Evolutionary conservation across 2,113 vertebrate species (phyloP), one percentile per base, ranked within the genome.

Genomic region (Phaethon lepturus): DNA sequence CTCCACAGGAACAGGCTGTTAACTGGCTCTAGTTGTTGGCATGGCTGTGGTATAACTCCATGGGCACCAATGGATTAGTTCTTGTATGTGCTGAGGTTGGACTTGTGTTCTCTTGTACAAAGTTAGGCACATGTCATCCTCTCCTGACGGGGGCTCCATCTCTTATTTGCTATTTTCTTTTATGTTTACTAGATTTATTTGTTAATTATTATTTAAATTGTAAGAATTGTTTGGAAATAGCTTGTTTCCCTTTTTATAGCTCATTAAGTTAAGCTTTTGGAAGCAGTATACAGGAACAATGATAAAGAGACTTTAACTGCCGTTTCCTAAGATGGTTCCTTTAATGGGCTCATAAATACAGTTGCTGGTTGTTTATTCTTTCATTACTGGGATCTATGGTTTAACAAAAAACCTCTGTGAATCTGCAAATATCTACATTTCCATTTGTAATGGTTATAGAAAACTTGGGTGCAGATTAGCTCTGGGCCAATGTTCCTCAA

Each of bases 321-420:
- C 67, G 71, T 90, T 97, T 79, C 69, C 75, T 88, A 76, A 90
- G 77, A 90, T 47, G 66, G 84, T 93, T 78, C 81, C 58, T 82
- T 88, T 97, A 96, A 95, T 96, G 55, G 84, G 13, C 31, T 95
- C 89, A 74, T 97, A 97, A 97, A 97, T 97, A 96, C 67, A 47
- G 58, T 90, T 73, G 38, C 67, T 77, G 31, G 58, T 82, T 88
- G 53, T 95, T 96, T 96, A 90, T 95, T 94, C 81, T 94, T 95
- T 94, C 86, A 96, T 94, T 96, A 91, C 16, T 7, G 6, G 58
- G 63, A 93, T 87, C 84, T 94, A 88, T 59, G 42, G n/a, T 86
- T 96, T 77, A 88, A 85, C 11, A 1, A 93, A 95, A 89, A 78
- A 26, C 10, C 40, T 73, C 13, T 0, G 28, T 77, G 71, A 90